Evolutionary conservation across 1,140 invertebrate species (phyloP).

Genomic region (Zaprionus capensis): DNA sequence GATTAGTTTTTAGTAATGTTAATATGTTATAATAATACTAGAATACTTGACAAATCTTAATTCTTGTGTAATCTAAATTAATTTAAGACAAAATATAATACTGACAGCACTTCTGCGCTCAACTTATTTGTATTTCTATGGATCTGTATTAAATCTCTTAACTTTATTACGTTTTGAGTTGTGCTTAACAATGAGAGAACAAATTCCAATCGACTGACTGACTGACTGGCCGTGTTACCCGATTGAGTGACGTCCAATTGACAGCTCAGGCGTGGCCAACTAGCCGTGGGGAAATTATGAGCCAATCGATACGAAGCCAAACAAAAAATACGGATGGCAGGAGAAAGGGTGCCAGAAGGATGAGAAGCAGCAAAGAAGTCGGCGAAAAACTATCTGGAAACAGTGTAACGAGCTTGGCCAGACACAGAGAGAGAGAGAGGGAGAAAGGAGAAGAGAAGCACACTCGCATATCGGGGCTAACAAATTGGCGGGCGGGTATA

Average conservation of each 20-base stretch:
- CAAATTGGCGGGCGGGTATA: constrained; percentile 56
- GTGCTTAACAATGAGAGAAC: background rate
- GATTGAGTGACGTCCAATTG: constrained; percentile 36
- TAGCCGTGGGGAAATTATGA: constrained; percentile 50
- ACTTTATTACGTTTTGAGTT: background rate
- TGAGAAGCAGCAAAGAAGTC: background rate
- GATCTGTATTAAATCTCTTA: background rate
- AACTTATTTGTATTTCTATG: background rate
- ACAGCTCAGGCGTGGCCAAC: constrained; percentile 32
- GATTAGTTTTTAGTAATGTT: background rate
- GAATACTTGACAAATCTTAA: background rate
- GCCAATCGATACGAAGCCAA: constrained; percentile 39
- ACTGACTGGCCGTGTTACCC: constrained; percentile 1
- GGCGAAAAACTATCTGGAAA: constrained; percentile 31
- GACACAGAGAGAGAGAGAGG: constrained; percentile 16
- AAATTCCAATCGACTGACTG: constrained; percentile 13
- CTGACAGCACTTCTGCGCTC: background rate
- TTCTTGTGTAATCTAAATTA: background rate
- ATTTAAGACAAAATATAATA: no score
- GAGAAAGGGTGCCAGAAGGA: background rate
- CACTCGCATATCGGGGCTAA: constrained; percentile 38
- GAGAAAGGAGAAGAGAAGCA: constrained; percentile 5
- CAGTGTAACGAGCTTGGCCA: constrained; percentile 15
- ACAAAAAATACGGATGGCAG: constrained; percentile 5
- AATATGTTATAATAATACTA: background rate